A percentile compares a stretch with the other conserved stretches of the same genome.
Conservation (phyloP, 2,797 vertebrate genomes). For the Columba guinea region DNA sequence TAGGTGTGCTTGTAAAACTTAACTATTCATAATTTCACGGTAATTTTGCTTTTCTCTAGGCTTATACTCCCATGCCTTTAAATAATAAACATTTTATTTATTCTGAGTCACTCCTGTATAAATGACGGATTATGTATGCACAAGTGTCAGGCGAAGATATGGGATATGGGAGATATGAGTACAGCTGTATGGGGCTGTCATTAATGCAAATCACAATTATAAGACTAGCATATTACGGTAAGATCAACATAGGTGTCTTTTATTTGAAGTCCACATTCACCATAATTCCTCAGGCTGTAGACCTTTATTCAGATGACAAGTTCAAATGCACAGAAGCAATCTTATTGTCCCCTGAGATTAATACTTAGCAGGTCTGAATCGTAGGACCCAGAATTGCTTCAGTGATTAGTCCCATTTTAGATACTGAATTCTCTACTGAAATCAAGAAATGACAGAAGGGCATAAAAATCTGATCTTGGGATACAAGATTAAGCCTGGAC, state of each 20-base stretch:
- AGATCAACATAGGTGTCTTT: neutral
- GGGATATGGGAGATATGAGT: neutral
- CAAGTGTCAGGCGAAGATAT: neutral
- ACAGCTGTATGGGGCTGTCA: neutral
- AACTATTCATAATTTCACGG: neutral
- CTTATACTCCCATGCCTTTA: neutral
- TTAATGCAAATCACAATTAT: too few species aligned
- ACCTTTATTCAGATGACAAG: neutral
- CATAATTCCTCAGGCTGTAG: neutral
- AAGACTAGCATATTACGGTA: neutral
- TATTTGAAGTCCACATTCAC: neutral
- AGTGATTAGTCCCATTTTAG: neutral
- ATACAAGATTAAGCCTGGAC: neutral
- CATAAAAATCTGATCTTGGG: neutral
- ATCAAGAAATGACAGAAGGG: neutral
- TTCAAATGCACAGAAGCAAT: neutral
- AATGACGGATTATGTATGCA: neutral
- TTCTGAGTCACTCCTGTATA: neutral
- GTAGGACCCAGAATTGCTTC: neutral
- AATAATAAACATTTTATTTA: neutral
- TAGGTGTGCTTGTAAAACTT: neutral
- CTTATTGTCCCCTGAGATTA: neutral
- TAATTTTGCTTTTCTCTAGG: neutral
- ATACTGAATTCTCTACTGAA: neutral
- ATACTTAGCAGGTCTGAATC: neutral